Percentiles rank a stretch among this genome's conserved stretches.
These are phyloP conservation scores for Mythimna vitellina DNA, from an alignment of 2,888 invertebrate species.

Conservation along the genomic window DNA sequence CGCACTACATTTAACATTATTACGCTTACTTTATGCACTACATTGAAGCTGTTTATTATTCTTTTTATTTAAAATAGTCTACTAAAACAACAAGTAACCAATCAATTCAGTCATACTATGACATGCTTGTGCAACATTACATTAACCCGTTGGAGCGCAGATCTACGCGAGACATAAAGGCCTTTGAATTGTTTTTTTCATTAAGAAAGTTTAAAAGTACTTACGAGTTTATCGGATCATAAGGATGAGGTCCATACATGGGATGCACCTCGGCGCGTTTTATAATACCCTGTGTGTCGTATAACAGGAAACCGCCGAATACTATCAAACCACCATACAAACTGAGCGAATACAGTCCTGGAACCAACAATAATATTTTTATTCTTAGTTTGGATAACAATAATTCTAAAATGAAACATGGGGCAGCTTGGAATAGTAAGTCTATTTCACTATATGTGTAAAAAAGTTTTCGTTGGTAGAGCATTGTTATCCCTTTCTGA, in stretches of 20 bases:
- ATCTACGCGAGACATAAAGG: too few relatives aligned
- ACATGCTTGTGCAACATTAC: too few relatives aligned
- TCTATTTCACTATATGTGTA: background rate
- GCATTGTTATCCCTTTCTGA: too few relatives aligned
- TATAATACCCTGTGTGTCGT: slow-evolving; percentile 98
- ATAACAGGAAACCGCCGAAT: slow-evolving; percentile 97
- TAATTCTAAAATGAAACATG: background rate
- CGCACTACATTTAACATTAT: too few relatives aligned
- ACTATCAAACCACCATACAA: slow-evolving; percentile 98
- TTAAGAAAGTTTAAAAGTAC: slow-evolving; percentile 78
- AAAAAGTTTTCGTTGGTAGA: background rate
- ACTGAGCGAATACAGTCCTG: slow-evolving; percentile 95
- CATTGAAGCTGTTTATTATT: too few relatives aligned
- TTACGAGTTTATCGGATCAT: slow-evolving; percentile 99
- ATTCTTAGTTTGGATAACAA: background rate
- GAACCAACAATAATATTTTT: slow-evolving; percentile 47
- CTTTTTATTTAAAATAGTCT: too few relatives aligned
- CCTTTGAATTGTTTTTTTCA: too few relatives aligned
- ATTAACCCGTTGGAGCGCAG: too few relatives aligned
- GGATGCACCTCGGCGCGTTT: slow-evolving; percentile 96
- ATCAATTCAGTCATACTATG: too few relatives aligned
- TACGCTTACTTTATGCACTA: too few relatives aligned
- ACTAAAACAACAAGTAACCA: too few relatives aligned
- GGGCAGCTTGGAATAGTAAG: background rate
- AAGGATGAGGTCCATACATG: slow-evolving; percentile 91